Conservation (phyloP, 2,888 invertebrate species). For the Dolichopus griseipennis region DNA sequence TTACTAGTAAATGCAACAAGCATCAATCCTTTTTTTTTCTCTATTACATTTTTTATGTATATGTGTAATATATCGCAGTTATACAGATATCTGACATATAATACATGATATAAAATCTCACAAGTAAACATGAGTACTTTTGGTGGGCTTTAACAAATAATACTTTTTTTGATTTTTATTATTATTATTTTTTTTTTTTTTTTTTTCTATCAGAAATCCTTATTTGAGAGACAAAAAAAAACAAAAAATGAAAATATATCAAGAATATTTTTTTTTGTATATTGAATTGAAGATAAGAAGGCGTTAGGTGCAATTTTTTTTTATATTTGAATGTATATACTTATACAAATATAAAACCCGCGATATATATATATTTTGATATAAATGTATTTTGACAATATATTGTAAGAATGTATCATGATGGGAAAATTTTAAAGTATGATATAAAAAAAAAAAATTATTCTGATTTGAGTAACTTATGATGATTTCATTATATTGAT, state of each 20-base stretch:
- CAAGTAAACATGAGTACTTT: not conserved
- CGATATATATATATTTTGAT: no score
- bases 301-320: not conserved
- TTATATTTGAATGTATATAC: no score
- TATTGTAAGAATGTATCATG: no score
- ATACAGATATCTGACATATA: not conserved
- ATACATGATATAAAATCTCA: not conserved
- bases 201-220: no score
- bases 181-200: not conserved
- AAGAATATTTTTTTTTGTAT: not conserved
- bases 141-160: not conserved
- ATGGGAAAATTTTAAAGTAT: no score
- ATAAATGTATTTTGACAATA: no score
- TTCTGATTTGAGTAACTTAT: no score
- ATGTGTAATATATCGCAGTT: not conserved
- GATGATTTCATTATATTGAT: no score
- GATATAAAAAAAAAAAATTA: no score
- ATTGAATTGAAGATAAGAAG: conserved; percentile 13
- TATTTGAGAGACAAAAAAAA: not conserved
- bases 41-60: not conserved
- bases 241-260: no score
- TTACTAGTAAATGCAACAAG: not conserved
- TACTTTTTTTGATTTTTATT: not conserved
- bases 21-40: no score
- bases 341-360: no score